Evolutionary conservation across 92 coral and sea anemone species (phyloP), one percentile per base, ranked within the genome.

Genomic region (Siderastrea radians): DNA sequence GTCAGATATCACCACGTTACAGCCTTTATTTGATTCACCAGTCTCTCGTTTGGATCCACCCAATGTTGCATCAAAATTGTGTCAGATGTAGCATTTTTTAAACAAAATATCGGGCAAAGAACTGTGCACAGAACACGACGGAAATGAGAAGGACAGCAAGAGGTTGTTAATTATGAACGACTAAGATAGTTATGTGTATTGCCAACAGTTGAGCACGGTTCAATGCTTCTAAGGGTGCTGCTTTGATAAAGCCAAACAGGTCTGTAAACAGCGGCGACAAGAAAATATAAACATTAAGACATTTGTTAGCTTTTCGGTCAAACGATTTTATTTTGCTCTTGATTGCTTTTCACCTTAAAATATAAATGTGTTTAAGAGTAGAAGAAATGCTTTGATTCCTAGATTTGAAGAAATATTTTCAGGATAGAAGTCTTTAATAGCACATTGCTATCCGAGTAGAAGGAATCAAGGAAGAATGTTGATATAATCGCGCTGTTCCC

Each of bases 261-360:
- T 84, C 52, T 63, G 68, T 84, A 26, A 72, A 63, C 73, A 84
- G 89, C 82, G 84, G 75, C 89, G 79, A 67, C 89, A 77, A 85
- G 63, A 65, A 63, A 84, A 60, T 85, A 59, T 64, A 45, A 75
- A 85, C 82, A 65, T 53, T 51, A 1, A 13, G 55, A 15, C 1
- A 48, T 7, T 26, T 10, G 9, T 11, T 38, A 43, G n/a, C 58
- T 72, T 10, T 38, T 17, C 43, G 46, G 59, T 49, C 54, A 54
- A 70, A 14, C 46, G 53, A 70, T 15, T 8, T 47, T 11, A 10
- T 8, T 12, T 8, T 6, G 44, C 38, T 26, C 38, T 26, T 26
- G 38, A 26, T 26, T 26, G 38, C 38, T 26, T 26, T 26, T 26
- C 38, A 26, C 38, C 38, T 26, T 26, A 26, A 26, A 26, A 26